Evolutionary conservation across 2,797 vertebrate genomes (phyloP).

Genomic region (Argya squamiceps): DNA sequence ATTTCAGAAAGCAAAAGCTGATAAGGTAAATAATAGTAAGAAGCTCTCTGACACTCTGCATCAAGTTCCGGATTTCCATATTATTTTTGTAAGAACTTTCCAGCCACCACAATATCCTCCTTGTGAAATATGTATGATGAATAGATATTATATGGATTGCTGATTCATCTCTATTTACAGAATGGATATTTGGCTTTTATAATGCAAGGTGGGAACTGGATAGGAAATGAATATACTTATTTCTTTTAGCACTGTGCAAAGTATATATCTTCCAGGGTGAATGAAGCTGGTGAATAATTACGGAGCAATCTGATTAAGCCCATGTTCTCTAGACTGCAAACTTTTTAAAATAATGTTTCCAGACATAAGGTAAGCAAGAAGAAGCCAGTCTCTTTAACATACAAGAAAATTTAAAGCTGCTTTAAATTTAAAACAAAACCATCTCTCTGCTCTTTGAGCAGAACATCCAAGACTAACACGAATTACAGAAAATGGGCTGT

Average conservation of each 20-base stretch:
- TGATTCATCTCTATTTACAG: constrained; percentile 83
- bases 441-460: constrained; percentile 19
- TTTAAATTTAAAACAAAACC: constrained; percentile 48
- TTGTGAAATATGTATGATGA: constrained; percentile 87
- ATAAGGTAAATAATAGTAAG: constrained; percentile 88
- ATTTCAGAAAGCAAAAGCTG: constrained; percentile 87
- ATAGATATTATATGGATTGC: constrained; percentile 83
- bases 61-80: constrained; percentile 86
- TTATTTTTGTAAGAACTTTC: constrained; percentile 84
- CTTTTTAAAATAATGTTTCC: constrained; percentile 63
- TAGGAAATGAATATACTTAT: constrained; percentile 74
- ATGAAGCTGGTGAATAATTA: constrained; percentile 73
- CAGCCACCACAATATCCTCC: constrained; percentile 80
- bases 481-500: constrained; percentile 9
- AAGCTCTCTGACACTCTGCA: constrained; percentile 84
- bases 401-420: neutral
- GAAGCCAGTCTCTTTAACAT: neutral
- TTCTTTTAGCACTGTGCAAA: constrained; percentile 58
- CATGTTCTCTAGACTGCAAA: constrained; percentile 33
- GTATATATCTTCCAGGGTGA: constrained; percentile 60
- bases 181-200: constrained; percentile 79
- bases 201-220: constrained; percentile 71
- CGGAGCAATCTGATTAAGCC: constrained; percentile 66
- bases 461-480: neutral
- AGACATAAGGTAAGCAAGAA: constrained; percentile 19